Evolutionary conservation across 2,797 vertebrate genomes (phyloP).

Genomic region (Chaetodon trifasciatus): DNA sequence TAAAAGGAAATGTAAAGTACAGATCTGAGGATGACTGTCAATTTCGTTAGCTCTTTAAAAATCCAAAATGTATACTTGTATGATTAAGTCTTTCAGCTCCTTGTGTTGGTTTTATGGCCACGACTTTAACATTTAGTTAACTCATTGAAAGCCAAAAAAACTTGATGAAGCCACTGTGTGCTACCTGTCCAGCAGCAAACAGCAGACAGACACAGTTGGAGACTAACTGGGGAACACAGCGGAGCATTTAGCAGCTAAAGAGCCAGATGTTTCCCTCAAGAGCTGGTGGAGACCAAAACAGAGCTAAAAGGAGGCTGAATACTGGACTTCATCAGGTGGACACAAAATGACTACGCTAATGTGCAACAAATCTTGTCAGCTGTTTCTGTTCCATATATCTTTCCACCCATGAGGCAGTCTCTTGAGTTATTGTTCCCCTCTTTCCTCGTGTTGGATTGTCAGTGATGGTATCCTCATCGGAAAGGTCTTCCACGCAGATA

Average conservation of each 20-base stretch:
- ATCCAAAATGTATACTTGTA: too few species aligned
- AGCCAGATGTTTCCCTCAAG: neutral
- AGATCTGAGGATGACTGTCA: too few species aligned
- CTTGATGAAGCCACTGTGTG: neutral
- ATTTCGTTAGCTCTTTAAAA: too few species aligned
- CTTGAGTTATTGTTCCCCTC: constrained; percentile 35
- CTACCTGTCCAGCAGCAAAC: neutral
- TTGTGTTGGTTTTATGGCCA: too few species aligned
- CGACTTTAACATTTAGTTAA: too few species aligned
- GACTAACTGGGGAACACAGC: neutral
- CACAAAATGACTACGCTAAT: neutral
- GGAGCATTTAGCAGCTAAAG: too few species aligned
- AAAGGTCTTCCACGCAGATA: neutral
- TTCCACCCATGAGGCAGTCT: constrained; percentile 55
- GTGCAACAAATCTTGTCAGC: constrained; percentile 44
- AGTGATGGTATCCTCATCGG: constrained; percentile 40
- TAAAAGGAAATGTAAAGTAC: too few species aligned
- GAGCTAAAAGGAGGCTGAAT: too few species aligned
- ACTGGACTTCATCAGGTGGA: neutral
- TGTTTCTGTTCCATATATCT: constrained; percentile 44
- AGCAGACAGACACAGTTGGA: neutral
- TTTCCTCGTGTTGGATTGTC: constrained; percentile 28
- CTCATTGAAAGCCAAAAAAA: too few species aligned
- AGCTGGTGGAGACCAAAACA: neutral
- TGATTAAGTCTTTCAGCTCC: too few species aligned